Percentiles rank a stretch among this genome's conserved stretches.
Evolutionary conservation across 2,888 invertebrate genomes (phyloP).

Genomic region (Eristalis pertinax): DNA sequence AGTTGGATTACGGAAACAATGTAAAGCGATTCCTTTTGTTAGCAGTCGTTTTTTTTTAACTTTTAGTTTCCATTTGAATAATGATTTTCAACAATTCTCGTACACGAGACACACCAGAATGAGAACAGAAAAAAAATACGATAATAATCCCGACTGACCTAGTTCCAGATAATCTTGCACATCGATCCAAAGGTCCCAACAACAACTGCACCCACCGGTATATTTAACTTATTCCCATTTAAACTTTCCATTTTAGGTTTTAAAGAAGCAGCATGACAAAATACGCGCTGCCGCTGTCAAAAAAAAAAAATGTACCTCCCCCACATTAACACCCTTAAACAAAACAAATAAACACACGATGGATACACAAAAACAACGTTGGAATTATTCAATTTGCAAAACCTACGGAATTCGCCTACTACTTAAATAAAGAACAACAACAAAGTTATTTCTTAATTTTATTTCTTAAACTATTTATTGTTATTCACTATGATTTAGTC

Average conservation of each 20-base stretch:
- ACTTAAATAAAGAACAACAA: conserved; percentile 36
- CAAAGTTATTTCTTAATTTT: conserved; percentile 56
- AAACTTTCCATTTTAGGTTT: conserved; percentile 50
- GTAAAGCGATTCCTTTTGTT: not conserved
- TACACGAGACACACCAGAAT: not conserved
- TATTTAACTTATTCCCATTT: conserved; percentile 6
- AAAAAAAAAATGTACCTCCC: conserved; percentile 11
- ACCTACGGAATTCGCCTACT: conserved; percentile 38
- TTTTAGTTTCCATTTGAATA: not conserved
- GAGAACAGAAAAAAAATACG: not conserved
- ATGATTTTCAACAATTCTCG: not conserved
- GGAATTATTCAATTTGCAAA: conserved; percentile 9
- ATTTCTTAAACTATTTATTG: conserved; percentile 67
- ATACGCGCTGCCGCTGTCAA: conserved; percentile 17
- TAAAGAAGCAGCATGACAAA: conserved; percentile 33
- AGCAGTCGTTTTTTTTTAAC: not conserved
- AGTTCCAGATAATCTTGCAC: conserved; percentile 33
- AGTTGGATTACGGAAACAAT: not conserved
- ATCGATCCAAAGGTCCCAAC: conserved; percentile 40
- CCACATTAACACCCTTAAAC: not conserved
- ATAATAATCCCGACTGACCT: not conserved
- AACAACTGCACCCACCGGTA: not conserved
- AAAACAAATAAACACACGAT: not conserved
- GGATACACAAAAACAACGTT: conserved; percentile 23
- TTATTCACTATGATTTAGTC: conserved; percentile 69